Evolutionary conservation across 2,888 invertebrate genomes (phyloP).

Genomic region (Amblyjoppa proteus): DNA sequence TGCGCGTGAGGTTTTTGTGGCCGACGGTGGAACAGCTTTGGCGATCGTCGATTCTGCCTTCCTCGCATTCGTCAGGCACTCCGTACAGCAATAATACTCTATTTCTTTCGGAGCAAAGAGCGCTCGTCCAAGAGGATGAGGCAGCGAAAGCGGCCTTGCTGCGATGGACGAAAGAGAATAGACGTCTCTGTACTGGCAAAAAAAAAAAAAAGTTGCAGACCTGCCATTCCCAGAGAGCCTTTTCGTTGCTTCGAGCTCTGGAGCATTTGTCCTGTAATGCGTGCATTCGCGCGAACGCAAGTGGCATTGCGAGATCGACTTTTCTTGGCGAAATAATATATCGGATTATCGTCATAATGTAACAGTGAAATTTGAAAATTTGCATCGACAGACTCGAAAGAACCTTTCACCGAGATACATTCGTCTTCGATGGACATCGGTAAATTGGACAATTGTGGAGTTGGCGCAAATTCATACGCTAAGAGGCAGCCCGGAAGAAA

Average conservation of each 20-base stretch:
- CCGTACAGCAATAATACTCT: conserved; percentile 18
- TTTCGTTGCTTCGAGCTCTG: conserved; percentile 19
- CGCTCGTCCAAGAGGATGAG: conserved; percentile 2
- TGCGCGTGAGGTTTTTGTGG: background rate
- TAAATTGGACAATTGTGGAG: too few species aligned
- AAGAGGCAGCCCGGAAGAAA: too few species aligned
- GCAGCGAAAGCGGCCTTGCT: background rate
- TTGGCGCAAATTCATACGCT: too few species aligned
- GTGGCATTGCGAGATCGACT: background rate
- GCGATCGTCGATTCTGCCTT: background rate
- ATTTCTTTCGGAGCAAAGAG: conserved; percentile 8
- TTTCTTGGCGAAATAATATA: background rate
- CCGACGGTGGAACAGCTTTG: conserved; percentile 43
- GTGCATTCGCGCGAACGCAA: background rate
- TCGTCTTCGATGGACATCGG: background rate
- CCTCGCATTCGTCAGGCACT: background rate
- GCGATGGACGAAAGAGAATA: background rate
- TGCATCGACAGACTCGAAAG: background rate
- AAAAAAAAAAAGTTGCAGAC: background rate
- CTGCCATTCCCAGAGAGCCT: conserved; percentile 21
- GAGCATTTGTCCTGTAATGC: background rate
- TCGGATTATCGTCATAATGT: background rate
- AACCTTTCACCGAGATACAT: background rate
- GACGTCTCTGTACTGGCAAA: background rate
- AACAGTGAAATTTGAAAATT: background rate